Evolutionary conservation across 2,888 invertebrate genomes (phyloP), one percentile per base, ranked within the genome.

Genomic region (Macaria notata): DNA sequence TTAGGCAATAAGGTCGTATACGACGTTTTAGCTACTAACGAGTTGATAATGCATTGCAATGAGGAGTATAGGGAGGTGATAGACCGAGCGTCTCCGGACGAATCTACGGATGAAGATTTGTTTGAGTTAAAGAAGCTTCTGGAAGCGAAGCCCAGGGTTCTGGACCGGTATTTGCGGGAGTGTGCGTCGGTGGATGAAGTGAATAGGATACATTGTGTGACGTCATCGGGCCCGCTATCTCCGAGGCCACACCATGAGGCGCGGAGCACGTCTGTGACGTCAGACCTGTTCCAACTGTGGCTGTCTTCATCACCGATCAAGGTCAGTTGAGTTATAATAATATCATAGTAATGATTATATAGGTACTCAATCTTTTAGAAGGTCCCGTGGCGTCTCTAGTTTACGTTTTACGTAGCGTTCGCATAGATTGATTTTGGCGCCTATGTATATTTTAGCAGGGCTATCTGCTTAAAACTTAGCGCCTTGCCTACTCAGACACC

Each of bases 261-360:
- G 6, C 92, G 93, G 66, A 93, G 96, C 61, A 95, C 95, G 46
- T 96, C 96, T 46, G 95, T 96, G 66, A 96, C 96, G 46, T 96
- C 96, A 64, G 97, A 97, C 79, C 92, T 97, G 63, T 97, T 97
- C 85, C 96, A 96, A 75, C 93, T 95, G 65, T 97, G 97, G 97
- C 88, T 97, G 77, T 94, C 96, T 39, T 94, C 96, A 36, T 95
- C 96, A 50, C 96, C 96, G 4, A 92, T 94, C 76, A 94, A 95
- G 93, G 94, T 94, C 64, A 84, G 92, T 79, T 38, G 38, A 38
- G 8, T 38, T 38, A 8, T 38, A 2, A 7, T 38, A 38, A 7
- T 38, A 2, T 7, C 2, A 19, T 19, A 19, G 19, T 19, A 19
- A 19, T 19, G 19, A 2, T 19, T 19, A 19, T 19, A 19, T 19